Evolutionary conservation across 2,888 invertebrate species (phyloP).

Genomic region (Chirona hameri): DNA sequence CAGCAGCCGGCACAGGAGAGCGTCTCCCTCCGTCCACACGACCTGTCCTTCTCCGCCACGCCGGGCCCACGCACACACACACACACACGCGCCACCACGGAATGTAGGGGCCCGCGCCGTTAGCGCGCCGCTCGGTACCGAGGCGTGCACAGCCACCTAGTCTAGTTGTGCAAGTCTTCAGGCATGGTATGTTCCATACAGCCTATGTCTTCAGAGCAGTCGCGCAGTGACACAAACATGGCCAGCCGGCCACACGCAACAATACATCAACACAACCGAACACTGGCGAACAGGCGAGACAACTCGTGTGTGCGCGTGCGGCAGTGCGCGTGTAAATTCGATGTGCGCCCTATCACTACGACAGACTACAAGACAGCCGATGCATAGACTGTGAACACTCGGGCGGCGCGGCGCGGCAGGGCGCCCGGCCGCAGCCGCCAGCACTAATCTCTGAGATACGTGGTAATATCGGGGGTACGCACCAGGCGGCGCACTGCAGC

Average conservation of each 20-base stretch:
- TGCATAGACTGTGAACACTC: not conserved
- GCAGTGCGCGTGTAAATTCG: not conserved
- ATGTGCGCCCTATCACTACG: not conserved
- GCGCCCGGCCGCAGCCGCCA: not conserved
- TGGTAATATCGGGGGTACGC: constrained; percentile 1
- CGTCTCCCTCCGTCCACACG: not conserved
- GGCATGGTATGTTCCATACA: not conserved
- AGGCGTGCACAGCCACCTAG: not conserved
- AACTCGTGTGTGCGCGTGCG: too few relatives aligned
- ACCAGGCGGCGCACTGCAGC: not conserved
- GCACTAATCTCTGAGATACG: constrained; percentile 25
- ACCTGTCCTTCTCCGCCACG: not conserved
- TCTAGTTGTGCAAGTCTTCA: constrained; percentile 11
- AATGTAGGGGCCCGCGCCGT: too few relatives aligned
- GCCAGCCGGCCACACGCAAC: not conserved
- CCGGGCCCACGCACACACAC: not conserved
- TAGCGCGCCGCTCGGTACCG: too few relatives aligned
- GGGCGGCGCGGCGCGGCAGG: not conserved
- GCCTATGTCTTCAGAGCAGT: not conserved
- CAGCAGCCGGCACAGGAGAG: not conserved
- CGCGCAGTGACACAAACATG: not conserved
- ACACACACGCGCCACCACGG: too few relatives aligned
- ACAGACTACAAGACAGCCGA: not conserved
- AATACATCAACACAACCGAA: not conserved
- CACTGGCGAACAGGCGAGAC: not conserved